These are phyloP conservation scores for Drosophila erecta DNA, from an alignment of 1,140 invertebrate species.

Conservation along the genomic window DNA sequence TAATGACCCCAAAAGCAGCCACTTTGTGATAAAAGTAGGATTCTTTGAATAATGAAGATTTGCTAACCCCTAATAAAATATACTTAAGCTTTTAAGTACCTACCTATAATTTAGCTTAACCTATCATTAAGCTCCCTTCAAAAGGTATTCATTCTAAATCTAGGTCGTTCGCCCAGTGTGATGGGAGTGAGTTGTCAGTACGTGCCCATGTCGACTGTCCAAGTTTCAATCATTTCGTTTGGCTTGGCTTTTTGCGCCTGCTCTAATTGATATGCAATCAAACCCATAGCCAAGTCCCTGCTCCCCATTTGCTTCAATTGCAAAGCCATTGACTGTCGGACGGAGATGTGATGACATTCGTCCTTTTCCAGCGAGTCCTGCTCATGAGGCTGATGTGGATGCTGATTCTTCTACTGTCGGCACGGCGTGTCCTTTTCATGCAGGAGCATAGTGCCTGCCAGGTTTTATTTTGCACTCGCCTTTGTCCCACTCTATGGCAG, in stretches of 20 bases:
- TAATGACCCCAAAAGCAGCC: neutral
- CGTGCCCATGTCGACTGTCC: constrained; percentile 64
- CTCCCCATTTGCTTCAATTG: constrained; percentile 66
- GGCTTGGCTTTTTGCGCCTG: constrained; percentile 78
- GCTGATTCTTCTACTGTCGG: constrained; percentile 30
- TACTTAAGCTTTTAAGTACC: neutral
- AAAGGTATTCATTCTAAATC: neutral
- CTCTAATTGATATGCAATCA: constrained; percentile 83
- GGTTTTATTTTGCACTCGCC: constrained; percentile 36
- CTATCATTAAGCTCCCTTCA: neutral
- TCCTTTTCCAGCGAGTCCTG: constrained; percentile 2
- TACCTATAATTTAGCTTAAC: neutral
- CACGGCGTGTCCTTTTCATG: constrained; percentile 32
- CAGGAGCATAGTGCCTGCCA: constrained; percentile 27
- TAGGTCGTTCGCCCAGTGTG: constrained; percentile 2
- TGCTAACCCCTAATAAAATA: too few relatives aligned
- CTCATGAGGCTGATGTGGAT: constrained; percentile 30
- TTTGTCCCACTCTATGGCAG: neutral
- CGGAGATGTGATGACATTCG: constrained; percentile 37
- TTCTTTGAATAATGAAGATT: too few relatives aligned
- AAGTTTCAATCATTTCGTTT: constrained; percentile 82
- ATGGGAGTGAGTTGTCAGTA: constrained; percentile 26
- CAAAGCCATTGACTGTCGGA: constrained; percentile 54
- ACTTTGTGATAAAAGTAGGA: too few relatives aligned
- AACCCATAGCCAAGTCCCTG: constrained; percentile 52